phyloP scores from a whole-genome alignment of 2,797 vertebrate species.

The Alcedo atthis region DNA sequence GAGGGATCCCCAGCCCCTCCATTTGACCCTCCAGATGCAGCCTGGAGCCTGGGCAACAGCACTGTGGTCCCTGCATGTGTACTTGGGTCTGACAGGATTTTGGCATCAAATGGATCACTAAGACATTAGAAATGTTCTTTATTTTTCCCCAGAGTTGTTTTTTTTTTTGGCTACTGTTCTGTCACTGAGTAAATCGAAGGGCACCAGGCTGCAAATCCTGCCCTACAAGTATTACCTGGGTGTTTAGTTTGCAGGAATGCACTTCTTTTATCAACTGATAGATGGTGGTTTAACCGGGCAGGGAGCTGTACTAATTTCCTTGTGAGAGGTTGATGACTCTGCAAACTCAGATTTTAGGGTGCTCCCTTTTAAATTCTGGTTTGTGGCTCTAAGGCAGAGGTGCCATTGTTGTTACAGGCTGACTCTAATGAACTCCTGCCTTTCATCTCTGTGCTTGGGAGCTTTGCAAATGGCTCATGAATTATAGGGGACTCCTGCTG shows the following conservation, averaged over 20 bases:
- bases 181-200: neutral
- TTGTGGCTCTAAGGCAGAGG: neutral
- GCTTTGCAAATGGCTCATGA: neutral
- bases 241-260: neutral
- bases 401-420: neutral
- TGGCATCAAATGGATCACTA: neutral
- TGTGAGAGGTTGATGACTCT: neutral
- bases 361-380: neutral
- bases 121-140: neutral
- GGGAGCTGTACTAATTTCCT: neutral
- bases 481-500: neutral
- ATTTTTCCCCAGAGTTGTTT: neutral
- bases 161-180: neutral
- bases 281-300: neutral
- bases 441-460: neutral
- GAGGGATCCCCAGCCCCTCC: neutral
- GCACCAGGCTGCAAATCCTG: constrained; percentile 20
- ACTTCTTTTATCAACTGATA: constrained; percentile 29
- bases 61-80: neutral
- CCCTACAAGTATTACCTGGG: neutral
- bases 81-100: neutral
- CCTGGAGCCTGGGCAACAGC: neutral
- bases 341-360: neutral
- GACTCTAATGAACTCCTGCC: neutral
- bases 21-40: neutral